A percentile compares a stretch with the other conserved stretches of the same genome.
phyloP scores from a whole-genome alignment of 2,888 invertebrate genomes.

The Leptopilina myrica region DNA sequence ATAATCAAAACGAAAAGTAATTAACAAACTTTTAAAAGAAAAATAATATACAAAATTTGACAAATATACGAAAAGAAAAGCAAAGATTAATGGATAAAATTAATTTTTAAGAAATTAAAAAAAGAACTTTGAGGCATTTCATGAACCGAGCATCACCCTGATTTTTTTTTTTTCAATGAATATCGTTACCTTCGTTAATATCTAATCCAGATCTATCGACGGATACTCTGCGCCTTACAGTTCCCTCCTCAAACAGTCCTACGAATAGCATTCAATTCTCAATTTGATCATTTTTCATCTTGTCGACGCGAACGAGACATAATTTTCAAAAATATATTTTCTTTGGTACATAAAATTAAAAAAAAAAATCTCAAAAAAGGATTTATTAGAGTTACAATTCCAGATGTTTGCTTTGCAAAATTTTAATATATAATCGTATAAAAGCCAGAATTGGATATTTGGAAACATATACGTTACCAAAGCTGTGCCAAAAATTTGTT shows the following conservation, averaged over 20 bases:
- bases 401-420: not conserved
- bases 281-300: conserved; percentile 61
- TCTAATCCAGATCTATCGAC: conserved; percentile 79
- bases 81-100: not conserved
- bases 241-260: conserved; percentile 74
- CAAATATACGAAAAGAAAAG: too few species aligned
- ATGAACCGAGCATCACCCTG: conserved; percentile 40
- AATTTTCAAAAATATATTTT: not conserved
- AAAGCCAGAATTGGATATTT: conserved; percentile 23
- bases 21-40: not conserved
- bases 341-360: not conserved
- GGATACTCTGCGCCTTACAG: conserved; percentile 78
- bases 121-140: conserved; percentile 43
- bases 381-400: not conserved
- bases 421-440: not conserved
- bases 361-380: conserved; percentile 1
- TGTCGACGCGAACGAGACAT: conserved; percentile 45
- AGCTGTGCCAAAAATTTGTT: conserved; percentile 37
- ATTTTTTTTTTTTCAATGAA: conserved; percentile 39
- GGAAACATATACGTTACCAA: conserved; percentile 34
- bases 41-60: not conserved
- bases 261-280: conserved; percentile 67
- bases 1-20: not conserved
- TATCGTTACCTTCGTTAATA: conserved; percentile 78
- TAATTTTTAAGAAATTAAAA: not conserved